Evolutionary conservation across 2,797 vertebrate genomes (phyloP), one percentile per base, ranked within the genome.

Genomic region (Peromyscus nudipes): DNA sequence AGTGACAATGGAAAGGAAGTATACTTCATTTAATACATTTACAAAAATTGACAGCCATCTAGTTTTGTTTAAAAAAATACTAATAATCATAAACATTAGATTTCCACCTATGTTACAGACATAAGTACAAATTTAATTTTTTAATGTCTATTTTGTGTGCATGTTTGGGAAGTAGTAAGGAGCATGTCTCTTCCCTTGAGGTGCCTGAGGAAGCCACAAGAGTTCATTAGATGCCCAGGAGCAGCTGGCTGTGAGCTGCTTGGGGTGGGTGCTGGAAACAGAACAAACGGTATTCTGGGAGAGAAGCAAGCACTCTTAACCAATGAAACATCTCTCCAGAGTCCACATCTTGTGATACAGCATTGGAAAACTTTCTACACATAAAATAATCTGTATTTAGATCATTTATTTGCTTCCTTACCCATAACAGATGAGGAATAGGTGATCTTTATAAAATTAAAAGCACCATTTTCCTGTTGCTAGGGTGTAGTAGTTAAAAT

Each of bases 61-160:
- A 31, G 98, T 98, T 98, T 99, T 98, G 98, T 99, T 98, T 27
- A 99, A 99, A 99, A 43, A 99, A 98, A 98, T 98, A 99, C 99
- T 98, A 99, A 98, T 98, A 98, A 99, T 99, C 98, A 98, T 98
- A 98, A 99, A 99, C 98, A 98, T 98, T 97, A 98, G 98, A 99
- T 96, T 98, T 98, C 98, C 99, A 98, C 98, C 98, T 99, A 99
- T 99, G 99, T 99, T 99, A 99, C 99, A 99, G 98, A 98, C 98
- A 98, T 98, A 98, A 97, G 98, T 99, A 99, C 99, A 99, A 99
- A 99, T 99, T 99, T 99, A 99, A 99, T 99, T 99, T 99, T 99
- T 99, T 99, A 99, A 99, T 11, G 0, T 55, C 1, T 79, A 52
- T 52, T 19, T 52, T 49, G 16, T 79, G 16, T 17, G 98, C 99